A percentile compares a stretch with the other conserved stretches of the same genome.
Evolutionary conservation across 2,888 invertebrate species (phyloP).

Genomic region (Melanchra persicariae): DNA sequence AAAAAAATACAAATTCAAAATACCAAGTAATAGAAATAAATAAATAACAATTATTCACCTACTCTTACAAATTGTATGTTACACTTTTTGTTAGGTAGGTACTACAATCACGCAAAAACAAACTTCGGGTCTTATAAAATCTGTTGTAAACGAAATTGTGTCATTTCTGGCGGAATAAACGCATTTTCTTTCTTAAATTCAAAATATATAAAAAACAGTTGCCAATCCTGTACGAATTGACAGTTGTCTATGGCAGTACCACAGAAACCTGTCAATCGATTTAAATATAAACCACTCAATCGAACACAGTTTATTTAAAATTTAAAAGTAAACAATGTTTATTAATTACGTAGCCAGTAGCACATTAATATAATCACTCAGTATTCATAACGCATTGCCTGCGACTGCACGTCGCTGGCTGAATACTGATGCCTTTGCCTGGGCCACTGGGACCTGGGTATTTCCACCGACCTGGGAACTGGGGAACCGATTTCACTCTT

Average conservation of each 20-base stretch:
- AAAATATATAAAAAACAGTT: neutral
- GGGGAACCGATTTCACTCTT: slow-evolving; percentile 65
- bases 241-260: neutral
- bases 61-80: neutral
- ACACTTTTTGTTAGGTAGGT: neutral
- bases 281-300: slow-evolving; percentile 33
- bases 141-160: too few species aligned
- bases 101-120: neutral
- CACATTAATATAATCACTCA: slow-evolving; percentile 41
- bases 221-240: neutral
- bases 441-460: slow-evolving; percentile 38
- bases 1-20: too few species aligned
- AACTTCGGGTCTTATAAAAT: neutral
- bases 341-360: slow-evolving; percentile 51
- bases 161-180: too few species aligned
- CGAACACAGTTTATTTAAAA: slow-evolving; percentile 36
- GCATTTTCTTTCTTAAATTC: neutral
- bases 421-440: slow-evolving; percentile 33
- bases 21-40: too few species aligned
- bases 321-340: slow-evolving; percentile 54
- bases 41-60: slow-evolving; percentile 23
- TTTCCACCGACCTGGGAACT: slow-evolving; percentile 26
- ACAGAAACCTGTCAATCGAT: slow-evolving; percentile 12
- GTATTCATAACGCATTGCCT: slow-evolving; percentile 49
- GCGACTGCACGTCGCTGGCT: slow-evolving; percentile 10